These are phyloP conservation scores for Carcina quercana DNA, from an alignment of 2,888 invertebrate genomes.

Conservation along the genomic window DNA sequence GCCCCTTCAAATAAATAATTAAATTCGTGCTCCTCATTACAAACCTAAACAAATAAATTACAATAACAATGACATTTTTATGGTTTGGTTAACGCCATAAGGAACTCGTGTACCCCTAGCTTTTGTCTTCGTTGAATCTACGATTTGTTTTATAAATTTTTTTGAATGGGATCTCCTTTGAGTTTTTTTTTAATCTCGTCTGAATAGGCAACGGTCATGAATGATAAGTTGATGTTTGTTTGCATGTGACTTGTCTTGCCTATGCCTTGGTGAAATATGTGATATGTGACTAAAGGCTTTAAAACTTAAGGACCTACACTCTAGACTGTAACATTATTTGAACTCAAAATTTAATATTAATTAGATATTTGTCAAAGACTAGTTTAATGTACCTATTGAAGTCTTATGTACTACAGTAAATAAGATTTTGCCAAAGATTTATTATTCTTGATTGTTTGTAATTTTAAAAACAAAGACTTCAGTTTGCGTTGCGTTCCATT, in stretches of 20 bases:
- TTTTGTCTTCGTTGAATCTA: conserved; percentile 6
- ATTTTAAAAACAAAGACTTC: too few relatives aligned
- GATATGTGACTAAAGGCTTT: too few relatives aligned
- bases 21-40: conserved; percentile 7
- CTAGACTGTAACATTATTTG: too few relatives aligned
- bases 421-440: too few relatives aligned
- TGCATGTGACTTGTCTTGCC: conserved; percentile 5
- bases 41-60: conserved; percentile 13
- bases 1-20: conserved; percentile 5
- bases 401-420: too few relatives aligned
- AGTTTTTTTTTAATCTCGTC: conserved; percentile 4
- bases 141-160: conserved; percentile 12
- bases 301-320: too few relatives aligned
- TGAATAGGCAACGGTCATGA: conserved; percentile 8
- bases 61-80: conserved; percentile 14
- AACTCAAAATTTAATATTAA: too few relatives aligned
- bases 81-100: conserved; percentile 11
- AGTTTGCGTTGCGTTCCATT: too few relatives aligned
- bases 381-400: too few relatives aligned
- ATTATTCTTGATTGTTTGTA: too few relatives aligned
- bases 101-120: conserved; percentile 4
- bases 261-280: too few relatives aligned
- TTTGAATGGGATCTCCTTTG: conserved; percentile 10
- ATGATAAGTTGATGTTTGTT: conserved; percentile 6
- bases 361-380: too few relatives aligned